Percentiles rank a stretch among this genome's conserved stretches.
phyloP scores from a whole-genome alignment of 2,888 invertebrate genomes.

The Nycteola revayana region DNA sequence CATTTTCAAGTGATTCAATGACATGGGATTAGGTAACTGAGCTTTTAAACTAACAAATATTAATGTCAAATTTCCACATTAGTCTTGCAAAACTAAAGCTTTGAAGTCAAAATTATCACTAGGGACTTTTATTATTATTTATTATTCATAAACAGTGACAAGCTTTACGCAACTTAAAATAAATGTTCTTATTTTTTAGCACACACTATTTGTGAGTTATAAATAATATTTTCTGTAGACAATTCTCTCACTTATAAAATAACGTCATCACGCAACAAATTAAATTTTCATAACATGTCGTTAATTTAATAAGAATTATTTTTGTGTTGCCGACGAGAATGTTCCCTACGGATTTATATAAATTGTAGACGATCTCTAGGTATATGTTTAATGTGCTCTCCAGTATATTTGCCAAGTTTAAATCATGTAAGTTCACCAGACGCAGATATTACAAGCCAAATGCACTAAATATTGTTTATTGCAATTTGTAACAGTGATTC shows the following conservation, averaged over 20 bases:
- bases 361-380: slow-evolving; percentile 29
- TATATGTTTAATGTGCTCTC: no score
- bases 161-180: slow-evolving; percentile 2
- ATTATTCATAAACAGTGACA: slow-evolving; percentile 2
- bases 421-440: slow-evolving; percentile 38
- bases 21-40: no score
- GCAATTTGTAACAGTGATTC: slow-evolving; percentile 19
- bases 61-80: no score
- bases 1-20: no score
- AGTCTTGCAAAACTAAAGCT: slow-evolving; percentile 3
- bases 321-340: slow-evolving; percentile 20
- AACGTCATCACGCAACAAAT: slow-evolving; percentile 14
- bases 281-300: slow-evolving; percentile 19
- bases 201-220: slow-evolving; percentile 4
- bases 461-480: slow-evolving; percentile 23
- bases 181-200: slow-evolving; percentile 12
- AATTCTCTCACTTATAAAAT: slow-evolving; percentile 14
- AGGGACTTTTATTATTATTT: slow-evolving; percentile 7
- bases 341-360: slow-evolving; percentile 34
- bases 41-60: no score
- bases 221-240: slow-evolving; percentile 3
- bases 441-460: slow-evolving; percentile 36
- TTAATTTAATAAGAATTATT: slow-evolving; percentile 5
- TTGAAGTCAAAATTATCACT: slow-evolving; percentile 12
- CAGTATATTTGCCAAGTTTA: no score